Percentiles rank a stretch among this genome's conserved stretches.
These are phyloP conservation scores for Therioaphis trifolii DNA, from an alignment of 2,888 invertebrate species.

Conservation along the genomic window DNA sequence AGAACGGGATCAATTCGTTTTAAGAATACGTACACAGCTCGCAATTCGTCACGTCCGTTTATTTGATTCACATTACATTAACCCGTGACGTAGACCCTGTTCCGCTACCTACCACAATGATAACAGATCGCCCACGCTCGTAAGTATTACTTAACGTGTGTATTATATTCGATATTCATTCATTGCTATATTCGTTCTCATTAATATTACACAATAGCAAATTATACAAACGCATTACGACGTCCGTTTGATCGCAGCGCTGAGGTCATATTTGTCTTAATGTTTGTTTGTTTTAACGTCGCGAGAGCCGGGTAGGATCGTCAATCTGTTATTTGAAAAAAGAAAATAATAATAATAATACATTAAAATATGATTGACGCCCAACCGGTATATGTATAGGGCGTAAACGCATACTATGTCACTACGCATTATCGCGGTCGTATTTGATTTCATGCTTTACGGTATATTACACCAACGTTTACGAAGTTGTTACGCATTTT, in stretches of 20 bases:
- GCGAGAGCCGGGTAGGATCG: neutral
- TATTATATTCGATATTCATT: conserved; percentile 29
- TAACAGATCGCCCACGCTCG: conserved; percentile 17
- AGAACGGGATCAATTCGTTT: too few species aligned
- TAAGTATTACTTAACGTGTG: conserved; percentile 30
- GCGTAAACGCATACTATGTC: conserved; percentile 20
- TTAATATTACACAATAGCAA: conserved; percentile 38
- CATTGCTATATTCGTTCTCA: conserved; percentile 8
- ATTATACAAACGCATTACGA: conserved; percentile 12
- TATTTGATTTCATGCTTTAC: neutral
- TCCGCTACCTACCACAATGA: neutral
- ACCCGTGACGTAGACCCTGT: neutral
- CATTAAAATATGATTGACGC: conserved; percentile 42
- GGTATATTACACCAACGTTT: neutral
- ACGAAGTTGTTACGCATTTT: neutral
- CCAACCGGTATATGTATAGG: conserved; percentile 9
- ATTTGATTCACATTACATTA: neutral
- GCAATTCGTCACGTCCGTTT: too few species aligned
- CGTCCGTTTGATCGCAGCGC: neutral
- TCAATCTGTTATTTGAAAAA: neutral
- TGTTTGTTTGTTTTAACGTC: neutral
- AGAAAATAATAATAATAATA: neutral
- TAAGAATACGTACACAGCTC: neutral
- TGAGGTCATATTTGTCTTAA: conserved; percentile 24
- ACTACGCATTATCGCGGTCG: conserved; percentile 27